Evolutionary conservation across 2,113 vertebrate genomes (phyloP).

Genomic region (Erythrocebus patas): DNA sequence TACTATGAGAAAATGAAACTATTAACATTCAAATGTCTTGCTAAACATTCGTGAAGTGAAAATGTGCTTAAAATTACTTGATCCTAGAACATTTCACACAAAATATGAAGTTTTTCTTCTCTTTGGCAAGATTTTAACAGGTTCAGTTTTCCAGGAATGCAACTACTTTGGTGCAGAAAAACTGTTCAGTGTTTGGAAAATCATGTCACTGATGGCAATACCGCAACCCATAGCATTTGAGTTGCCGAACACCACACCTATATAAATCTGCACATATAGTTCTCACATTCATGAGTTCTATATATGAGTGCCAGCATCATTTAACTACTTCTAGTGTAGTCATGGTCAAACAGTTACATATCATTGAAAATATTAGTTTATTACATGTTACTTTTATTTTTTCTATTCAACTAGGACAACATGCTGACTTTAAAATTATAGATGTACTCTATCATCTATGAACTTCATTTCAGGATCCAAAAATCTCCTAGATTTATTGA

Average conservation of each 20-base stretch:
- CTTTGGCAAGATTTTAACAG: background rate
- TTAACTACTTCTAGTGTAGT: background rate
- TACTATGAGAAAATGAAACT: background rate
- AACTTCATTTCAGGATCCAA: background rate
- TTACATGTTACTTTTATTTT: background rate
- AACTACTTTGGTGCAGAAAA: background rate
- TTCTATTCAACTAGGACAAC: background rate
- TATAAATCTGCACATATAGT: background rate
- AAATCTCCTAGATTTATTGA: background rate
- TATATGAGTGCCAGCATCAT: background rate
- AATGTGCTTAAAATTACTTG: background rate
- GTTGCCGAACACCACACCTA: background rate
- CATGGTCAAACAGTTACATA: background rate
- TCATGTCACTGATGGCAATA: background rate
- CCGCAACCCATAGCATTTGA: background rate
- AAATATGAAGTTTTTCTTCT: background rate
- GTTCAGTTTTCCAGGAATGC: background rate
- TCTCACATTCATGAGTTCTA: background rate
- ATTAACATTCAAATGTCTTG: background rate
- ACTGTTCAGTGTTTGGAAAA: background rate
- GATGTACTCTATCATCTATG: background rate
- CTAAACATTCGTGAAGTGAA: background rate
- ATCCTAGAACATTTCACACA: background rate
- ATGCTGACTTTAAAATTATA: background rate
- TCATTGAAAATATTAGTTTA: background rate